phyloP scores from a whole-genome alignment of 2,113 vertebrate genomes.

The Vidua macroura region DNA sequence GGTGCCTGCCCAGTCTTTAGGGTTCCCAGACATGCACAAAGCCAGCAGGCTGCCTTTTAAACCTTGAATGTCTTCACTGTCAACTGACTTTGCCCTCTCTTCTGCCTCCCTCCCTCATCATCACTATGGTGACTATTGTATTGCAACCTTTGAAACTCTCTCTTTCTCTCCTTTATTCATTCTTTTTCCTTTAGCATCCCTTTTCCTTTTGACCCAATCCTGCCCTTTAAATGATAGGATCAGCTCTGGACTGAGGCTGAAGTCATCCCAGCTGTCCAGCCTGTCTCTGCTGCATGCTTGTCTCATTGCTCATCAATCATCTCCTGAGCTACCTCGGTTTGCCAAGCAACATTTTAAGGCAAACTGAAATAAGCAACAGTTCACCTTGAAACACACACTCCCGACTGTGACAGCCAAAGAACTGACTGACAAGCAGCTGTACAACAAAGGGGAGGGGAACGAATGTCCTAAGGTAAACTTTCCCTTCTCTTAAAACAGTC shows the following conservation, averaged over 20 bases:
- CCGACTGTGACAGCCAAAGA: background rate
- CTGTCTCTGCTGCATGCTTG: constrained; percentile 3
- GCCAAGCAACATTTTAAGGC: constrained; percentile 43
- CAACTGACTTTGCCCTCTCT: background rate
- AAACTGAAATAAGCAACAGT: constrained; percentile 46
- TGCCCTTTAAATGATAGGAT: constrained; percentile 28
- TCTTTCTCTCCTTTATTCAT: constrained; percentile 1
- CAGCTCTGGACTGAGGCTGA: constrained; percentile 37
- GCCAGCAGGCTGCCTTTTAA: background rate
- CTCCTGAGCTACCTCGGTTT: constrained; percentile 5
- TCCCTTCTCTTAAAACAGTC: background rate
- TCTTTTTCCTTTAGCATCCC: background rate
- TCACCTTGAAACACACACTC: constrained; percentile 50
- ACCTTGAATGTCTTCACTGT: background rate
- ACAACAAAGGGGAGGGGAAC: background rate
- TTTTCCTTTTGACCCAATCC: constrained; percentile 1
- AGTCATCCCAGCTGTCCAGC: constrained; percentile 54
- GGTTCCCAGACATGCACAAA: background rate
- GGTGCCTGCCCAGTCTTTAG: background rate
- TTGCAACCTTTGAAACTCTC: background rate
- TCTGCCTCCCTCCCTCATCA: background rate
- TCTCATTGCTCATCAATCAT: constrained; percentile 59
- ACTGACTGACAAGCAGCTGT: constrained; percentile 21
- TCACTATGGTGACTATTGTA: constrained; percentile 51
- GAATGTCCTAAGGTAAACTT: constrained; percentile 43